phyloP scores from a whole-genome alignment of 2,113 vertebrate species.

The Chaetodon auriga region DNA sequence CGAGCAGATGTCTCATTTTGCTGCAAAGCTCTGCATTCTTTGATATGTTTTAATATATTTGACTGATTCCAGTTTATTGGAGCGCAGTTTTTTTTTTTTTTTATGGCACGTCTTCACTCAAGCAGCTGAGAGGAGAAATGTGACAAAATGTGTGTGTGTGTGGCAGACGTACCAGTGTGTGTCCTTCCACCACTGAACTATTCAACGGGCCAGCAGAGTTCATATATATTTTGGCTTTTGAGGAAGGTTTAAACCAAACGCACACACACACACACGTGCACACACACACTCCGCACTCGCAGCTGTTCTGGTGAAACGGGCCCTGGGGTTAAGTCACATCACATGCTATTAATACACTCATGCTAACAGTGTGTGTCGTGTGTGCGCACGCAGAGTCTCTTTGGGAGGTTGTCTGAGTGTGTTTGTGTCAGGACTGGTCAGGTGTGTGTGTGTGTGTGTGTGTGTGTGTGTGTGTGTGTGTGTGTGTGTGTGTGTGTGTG shows the following conservation, averaged over 20 bases:
- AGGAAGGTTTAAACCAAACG: slow-evolving; percentile 52
- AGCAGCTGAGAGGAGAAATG: background rate
- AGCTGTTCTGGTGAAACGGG: slow-evolving; percentile 70
- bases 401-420: slow-evolving; percentile 54
- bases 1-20: background rate
- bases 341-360: slow-evolving; percentile 73
- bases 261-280: slow-evolving; percentile 28
- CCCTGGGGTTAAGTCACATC: slow-evolving; percentile 73
- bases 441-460: slow-evolving; percentile 41
- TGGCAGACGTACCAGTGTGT: slow-evolving; percentile 33
- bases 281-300: slow-evolving; percentile 38
- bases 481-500: slow-evolving; percentile 48
- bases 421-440: slow-evolving; percentile 27
- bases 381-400: slow-evolving; percentile 48
- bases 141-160: slow-evolving; percentile 37
- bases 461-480: slow-evolving; percentile 52
- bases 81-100: background rate
- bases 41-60: background rate
- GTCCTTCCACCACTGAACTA: slow-evolving; percentile 68
- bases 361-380: slow-evolving; percentile 41
- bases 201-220: slow-evolving; percentile 38
- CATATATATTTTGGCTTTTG: slow-evolving; percentile 70
- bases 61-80: background rate
- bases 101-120: background rate
- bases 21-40: background rate